Percentiles rank a stretch among this genome's conserved stretches.
These are phyloP conservation scores for Harpalus rufipes DNA, from an alignment of 2,888 invertebrate species.

Conservation along the genomic window DNA sequence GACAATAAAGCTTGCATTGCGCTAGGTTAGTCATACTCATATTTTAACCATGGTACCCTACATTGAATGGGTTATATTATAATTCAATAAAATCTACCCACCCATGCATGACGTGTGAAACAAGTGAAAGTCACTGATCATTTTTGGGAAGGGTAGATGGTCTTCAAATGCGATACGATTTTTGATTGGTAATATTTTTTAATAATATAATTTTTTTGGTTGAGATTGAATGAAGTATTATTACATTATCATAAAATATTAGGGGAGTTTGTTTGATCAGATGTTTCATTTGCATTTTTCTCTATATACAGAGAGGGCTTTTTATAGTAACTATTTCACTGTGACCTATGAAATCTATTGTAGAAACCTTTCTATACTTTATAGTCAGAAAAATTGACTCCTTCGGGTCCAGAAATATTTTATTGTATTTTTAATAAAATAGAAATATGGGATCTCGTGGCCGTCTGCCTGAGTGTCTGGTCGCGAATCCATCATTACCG, in stretches of 20 bases:
- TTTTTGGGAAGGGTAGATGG: neutral
- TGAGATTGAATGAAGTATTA: slow-evolving; percentile 32
- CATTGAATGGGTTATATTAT: slow-evolving; percentile 1
- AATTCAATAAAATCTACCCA: slow-evolving; percentile 28
- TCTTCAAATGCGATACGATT: slow-evolving; percentile 26
- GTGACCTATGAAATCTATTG: no score
- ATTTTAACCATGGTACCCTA: slow-evolving; percentile 9
- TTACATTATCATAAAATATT: slow-evolving; percentile 65
- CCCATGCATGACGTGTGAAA: slow-evolving; percentile 36
- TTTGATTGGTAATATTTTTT: slow-evolving; percentile 52
- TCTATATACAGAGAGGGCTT: neutral
- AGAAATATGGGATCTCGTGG: no score
- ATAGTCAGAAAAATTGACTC: no score
- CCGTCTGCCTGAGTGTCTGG: no score
- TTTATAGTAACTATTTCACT: no score
- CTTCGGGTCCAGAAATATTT: no score
- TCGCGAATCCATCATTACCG: no score
- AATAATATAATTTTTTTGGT: slow-evolving; percentile 43
- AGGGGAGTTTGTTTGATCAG: slow-evolving; percentile 56
- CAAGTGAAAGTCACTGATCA: neutral
- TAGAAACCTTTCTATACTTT: no score
- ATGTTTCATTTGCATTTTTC: slow-evolving; percentile 46
- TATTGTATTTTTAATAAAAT: no score
- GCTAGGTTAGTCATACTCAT: slow-evolving; percentile 16
- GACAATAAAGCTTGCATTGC: slow-evolving; percentile 10